Conservation (phyloP, 1,140 invertebrate species). For the Muscidifurax raptorellus region DNA sequence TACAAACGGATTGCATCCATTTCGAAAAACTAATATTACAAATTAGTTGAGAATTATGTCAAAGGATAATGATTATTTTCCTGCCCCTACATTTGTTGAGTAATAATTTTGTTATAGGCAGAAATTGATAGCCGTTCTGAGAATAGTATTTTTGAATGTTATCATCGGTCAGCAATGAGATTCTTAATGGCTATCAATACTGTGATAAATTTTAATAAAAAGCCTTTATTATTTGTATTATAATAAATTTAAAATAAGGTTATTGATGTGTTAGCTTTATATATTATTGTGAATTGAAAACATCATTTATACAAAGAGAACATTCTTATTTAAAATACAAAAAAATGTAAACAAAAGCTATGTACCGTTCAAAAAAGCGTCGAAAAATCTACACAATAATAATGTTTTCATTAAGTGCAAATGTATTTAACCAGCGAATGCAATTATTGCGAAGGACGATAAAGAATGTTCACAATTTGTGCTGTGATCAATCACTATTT, state of each 20-base stretch:
- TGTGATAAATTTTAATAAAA: background rate
- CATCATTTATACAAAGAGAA: background rate
- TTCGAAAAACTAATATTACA: background rate
- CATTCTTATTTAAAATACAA: background rate
- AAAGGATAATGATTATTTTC: background rate
- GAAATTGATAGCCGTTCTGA: conserved; percentile 1
- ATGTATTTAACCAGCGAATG: background rate
- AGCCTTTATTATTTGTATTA: background rate
- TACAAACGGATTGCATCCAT: background rate
- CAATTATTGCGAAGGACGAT: background rate
- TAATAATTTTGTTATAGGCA: background rate
- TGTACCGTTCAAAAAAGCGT: background rate
- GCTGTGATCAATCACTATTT: background rate
- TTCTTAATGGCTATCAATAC: background rate
- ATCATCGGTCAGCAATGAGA: background rate
- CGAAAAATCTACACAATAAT: background rate
- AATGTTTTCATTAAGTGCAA: too few relatives aligned
- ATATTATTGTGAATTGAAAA: background rate
- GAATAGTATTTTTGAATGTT: background rate
- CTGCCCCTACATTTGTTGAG: background rate
- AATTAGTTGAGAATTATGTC: background rate
- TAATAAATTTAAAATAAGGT: background rate
- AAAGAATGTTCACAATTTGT: background rate
- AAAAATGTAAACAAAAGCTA: background rate
- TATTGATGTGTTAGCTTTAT: background rate